Evolutionary conservation across 64 coral and sea anemone species (phyloP).

Genomic region (Montipora foliosa): DNA sequence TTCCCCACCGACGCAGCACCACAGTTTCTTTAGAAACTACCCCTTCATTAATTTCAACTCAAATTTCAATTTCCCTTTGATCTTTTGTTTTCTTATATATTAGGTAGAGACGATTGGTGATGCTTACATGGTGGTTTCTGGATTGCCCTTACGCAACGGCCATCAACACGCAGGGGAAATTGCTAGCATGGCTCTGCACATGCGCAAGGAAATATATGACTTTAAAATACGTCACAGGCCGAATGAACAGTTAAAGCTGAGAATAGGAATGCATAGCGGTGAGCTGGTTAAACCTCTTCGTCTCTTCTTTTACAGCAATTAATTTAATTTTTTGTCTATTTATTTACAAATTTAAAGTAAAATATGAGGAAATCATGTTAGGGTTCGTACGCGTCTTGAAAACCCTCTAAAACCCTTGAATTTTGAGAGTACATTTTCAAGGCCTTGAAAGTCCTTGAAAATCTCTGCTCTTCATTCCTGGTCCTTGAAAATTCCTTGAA

Average conservation of each 20-base stretch:
- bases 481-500: no score
- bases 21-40: no score
- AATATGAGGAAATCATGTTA: no score
- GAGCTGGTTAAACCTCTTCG: not conserved
- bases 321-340: no score
- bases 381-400: no score
- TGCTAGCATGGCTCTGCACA: slow-evolving; percentile 72
- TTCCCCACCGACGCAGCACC: no score
- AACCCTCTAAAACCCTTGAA: no score
- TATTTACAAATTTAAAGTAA: no score
- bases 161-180: slow-evolving; percentile 86
- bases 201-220: slow-evolving; percentile 46
- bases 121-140: slow-evolving; percentile 91
- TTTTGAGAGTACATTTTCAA: no score
- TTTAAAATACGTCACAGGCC: slow-evolving; percentile 84
- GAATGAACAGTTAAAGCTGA: slow-evolving; percentile 63
- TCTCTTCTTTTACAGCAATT: no score
- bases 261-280: slow-evolving; percentile 87
- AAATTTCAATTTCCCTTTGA: not conserved
- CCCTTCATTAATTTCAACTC: not conserved
- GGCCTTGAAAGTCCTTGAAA: no score
- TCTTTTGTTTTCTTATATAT: not conserved
- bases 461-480: no score
- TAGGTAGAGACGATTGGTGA: slow-evolving; percentile 93
- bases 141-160: slow-evolving; percentile 73